Percentiles rank a stretch among this genome's conserved stretches.
phyloP scores from a whole-genome alignment of 2,888 invertebrate species.

The Megaustenia siamemsis region DNA sequence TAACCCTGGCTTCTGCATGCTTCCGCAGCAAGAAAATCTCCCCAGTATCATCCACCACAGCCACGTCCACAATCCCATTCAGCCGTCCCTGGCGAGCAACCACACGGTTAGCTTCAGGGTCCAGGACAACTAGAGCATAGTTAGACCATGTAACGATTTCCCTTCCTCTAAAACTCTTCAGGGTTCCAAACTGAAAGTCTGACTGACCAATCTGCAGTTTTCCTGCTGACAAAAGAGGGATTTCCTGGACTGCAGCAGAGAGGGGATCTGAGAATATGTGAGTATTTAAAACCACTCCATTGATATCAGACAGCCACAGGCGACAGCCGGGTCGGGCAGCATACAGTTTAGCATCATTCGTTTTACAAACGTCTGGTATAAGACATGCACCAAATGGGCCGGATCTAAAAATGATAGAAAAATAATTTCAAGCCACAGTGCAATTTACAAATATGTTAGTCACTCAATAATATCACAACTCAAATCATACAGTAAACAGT shows the following conservation, averaged over 20 bases:
- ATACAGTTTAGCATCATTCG: slow-evolving; percentile 83
- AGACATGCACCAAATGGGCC: slow-evolving; percentile 86
- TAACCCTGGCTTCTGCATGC: slow-evolving; percentile 83
- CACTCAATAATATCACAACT: neutral
- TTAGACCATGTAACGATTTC: slow-evolving; percentile 88
- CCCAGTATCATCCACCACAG: slow-evolving; percentile 69
- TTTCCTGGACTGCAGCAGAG: slow-evolving; percentile 34
- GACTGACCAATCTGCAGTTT: slow-evolving; percentile 53
- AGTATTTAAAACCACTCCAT: slow-evolving; percentile 90
- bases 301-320: slow-evolving; percentile 89
- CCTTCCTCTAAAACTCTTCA: slow-evolving; percentile 86
- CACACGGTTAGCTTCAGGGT: slow-evolving; percentile 85
- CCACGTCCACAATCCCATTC: slow-evolving; percentile 78
- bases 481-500: neutral
- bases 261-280: slow-evolving; percentile 87
- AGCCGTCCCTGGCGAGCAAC: slow-evolving; percentile 86
- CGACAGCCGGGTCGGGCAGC: slow-evolving; percentile 91
- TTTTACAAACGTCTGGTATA: slow-evolving; percentile 82
- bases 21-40: slow-evolving; percentile 86
- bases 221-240: slow-evolving; percentile 44
- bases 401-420: slow-evolving; percentile 82
- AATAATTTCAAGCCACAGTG: neutral
- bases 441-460: neutral
- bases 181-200: slow-evolving; percentile 83
- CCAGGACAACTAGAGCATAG: slow-evolving; percentile 87